Conservation (phyloP, 2,888 invertebrate species). For the Callimorpha dominula region DNA sequence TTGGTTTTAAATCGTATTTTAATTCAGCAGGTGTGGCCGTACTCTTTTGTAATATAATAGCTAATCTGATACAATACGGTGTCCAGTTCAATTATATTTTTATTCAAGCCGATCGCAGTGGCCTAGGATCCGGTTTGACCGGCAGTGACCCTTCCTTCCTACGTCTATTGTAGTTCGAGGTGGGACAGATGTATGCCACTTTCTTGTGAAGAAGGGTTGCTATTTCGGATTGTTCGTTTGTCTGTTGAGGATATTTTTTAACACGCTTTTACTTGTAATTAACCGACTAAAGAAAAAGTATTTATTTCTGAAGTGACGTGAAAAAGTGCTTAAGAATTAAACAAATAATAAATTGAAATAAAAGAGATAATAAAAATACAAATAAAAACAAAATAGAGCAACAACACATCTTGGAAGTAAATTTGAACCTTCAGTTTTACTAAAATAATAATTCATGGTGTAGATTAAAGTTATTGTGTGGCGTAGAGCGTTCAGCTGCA, state of each 20-base stretch:
- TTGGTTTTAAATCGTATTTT: neutral
- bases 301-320: too few relatives aligned
- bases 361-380: too few relatives aligned
- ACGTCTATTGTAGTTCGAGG: constrained; percentile 12
- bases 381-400: too few relatives aligned
- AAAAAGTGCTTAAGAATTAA: too few relatives aligned
- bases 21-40: neutral
- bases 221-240: neutral
- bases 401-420: too few relatives aligned
- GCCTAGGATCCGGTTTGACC: constrained; percentile 22
- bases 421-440: too few relatives aligned
- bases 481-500: too few relatives aligned
- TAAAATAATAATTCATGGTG: neutral
- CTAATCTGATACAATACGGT: neutral
- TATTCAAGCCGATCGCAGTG: neutral
- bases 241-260: neutral
- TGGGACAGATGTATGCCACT: constrained; percentile 17
- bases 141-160: constrained; percentile 23
- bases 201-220: constrained; percentile 13
- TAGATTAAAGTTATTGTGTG: too few relatives aligned
- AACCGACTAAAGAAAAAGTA: too few relatives aligned
- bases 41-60: constrained; percentile 3
- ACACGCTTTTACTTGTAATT: too few relatives aligned
- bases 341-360: too few relatives aligned
- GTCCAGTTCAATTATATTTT: constrained; percentile 1